phyloP scores from a whole-genome alignment of 2,113 vertebrate species.

The Nestor notabilis region DNA sequence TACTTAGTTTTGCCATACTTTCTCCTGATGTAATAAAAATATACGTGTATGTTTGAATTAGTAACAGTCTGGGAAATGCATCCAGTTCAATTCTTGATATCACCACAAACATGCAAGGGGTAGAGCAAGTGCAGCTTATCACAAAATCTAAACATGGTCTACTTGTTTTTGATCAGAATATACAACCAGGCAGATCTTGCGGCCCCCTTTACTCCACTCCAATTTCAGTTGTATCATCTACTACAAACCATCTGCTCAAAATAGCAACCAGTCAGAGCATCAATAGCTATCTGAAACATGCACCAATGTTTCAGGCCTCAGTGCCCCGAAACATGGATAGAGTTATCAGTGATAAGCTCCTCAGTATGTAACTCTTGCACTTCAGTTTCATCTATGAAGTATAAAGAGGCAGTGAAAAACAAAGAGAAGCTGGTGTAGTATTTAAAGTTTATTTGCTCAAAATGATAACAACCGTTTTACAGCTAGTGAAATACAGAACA shows the following conservation, averaged over 20 bases:
- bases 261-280: not conserved
- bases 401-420: not conserved
- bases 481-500: not conserved
- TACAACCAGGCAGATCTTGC: not conserved
- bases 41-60: not conserved
- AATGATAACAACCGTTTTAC: not conserved
- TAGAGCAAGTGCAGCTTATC: not conserved
- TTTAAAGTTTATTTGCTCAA: not conserved
- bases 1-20: not conserved
- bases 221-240: not conserved
- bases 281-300: not conserved
- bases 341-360: not conserved
- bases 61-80: not conserved
- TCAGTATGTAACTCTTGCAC: accelerated
- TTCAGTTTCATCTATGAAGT: not conserved
- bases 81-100: not conserved
- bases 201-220: not conserved
- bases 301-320: not conserved
- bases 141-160: not conserved
- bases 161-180: not conserved
- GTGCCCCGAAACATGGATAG: not conserved
- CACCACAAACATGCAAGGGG: not conserved
- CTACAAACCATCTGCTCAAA: not conserved
- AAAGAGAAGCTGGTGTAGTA: not conserved
- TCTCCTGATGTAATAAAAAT: not conserved